Evolutionary conservation across 1,140 invertebrate genomes (phyloP).

Genomic region (Gyrodactylus bullatarudis): DNA sequence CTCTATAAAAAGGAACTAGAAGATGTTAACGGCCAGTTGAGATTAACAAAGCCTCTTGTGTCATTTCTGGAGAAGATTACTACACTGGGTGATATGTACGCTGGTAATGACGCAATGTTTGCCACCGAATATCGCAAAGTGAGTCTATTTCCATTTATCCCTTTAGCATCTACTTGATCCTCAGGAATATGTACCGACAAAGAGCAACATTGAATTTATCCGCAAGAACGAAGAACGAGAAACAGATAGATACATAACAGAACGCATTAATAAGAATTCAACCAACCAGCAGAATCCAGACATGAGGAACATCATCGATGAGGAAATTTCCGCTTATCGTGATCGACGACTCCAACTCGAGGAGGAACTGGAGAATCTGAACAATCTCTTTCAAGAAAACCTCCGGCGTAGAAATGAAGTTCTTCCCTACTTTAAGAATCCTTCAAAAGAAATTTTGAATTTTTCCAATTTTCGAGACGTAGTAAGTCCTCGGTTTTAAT

Average conservation of each 20-base stretch:
- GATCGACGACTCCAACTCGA: background rate
- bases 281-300: background rate
- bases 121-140: background rate
- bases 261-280: background rate
- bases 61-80: background rate
- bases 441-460: background rate
- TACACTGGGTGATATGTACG: slow-evolving; percentile 1
- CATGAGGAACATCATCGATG: background rate
- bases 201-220: background rate
- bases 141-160: background rate
- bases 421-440: background rate
- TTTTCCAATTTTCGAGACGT: background rate
- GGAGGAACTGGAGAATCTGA: background rate
- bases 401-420: background rate
- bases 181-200: background rate
- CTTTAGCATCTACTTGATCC: background rate
- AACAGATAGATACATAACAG: background rate
- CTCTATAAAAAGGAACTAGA: background rate
- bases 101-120: background rate
- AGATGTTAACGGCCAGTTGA: background rate
- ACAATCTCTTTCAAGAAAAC: background rate
- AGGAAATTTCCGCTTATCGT: background rate
- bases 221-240: background rate
- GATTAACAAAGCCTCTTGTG: background rate
- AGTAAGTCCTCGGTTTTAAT: background rate